These are phyloP conservation scores for Amaurobius ferox DNA, from an alignment of 2,888 invertebrate genomes.

Conservation along the genomic window DNA sequence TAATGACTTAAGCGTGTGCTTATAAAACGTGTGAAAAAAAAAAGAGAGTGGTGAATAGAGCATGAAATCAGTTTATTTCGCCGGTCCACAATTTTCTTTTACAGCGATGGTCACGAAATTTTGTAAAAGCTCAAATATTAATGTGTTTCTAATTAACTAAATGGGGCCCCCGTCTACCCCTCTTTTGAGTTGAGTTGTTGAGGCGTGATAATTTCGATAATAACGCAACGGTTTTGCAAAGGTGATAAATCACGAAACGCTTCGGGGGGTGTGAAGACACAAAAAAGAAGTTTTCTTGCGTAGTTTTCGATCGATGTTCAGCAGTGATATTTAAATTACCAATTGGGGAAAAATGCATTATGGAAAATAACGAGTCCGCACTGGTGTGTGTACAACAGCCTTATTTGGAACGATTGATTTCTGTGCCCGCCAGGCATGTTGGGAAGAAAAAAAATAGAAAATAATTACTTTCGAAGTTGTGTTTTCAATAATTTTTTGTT, in stretches of 20 bases:
- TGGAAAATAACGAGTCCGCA: neutral
- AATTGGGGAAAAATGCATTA: neutral
- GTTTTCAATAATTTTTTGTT: too few relatives aligned
- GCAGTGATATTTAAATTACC: slow-evolving; percentile 23
- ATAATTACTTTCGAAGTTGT: neutral
- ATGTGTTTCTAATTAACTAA: slow-evolving; percentile 31
- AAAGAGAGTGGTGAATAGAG: too few relatives aligned
- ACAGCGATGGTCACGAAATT: slow-evolving; percentile 18
- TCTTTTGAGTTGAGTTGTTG: slow-evolving; percentile 20
- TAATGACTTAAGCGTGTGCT: slow-evolving; percentile 1
- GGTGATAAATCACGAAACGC: slow-evolving; percentile 24
- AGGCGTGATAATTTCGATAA: slow-evolving; percentile 31
- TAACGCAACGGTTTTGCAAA: slow-evolving; percentile 12
- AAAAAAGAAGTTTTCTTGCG: neutral
- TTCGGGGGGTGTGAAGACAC: neutral
- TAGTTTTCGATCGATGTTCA: neutral
- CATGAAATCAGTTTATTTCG: neutral
- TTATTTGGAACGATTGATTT: neutral
- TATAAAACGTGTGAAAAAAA: neutral
- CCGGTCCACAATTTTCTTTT: slow-evolving; percentile 12
- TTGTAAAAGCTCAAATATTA: slow-evolving; percentile 19
- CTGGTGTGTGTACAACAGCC: neutral
- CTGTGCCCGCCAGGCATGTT: neutral
- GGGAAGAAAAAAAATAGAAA: neutral
- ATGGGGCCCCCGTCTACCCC: slow-evolving; percentile 2